Conservation (phyloP, 2,888 invertebrate species). For the Protonemura montana region DNA sequence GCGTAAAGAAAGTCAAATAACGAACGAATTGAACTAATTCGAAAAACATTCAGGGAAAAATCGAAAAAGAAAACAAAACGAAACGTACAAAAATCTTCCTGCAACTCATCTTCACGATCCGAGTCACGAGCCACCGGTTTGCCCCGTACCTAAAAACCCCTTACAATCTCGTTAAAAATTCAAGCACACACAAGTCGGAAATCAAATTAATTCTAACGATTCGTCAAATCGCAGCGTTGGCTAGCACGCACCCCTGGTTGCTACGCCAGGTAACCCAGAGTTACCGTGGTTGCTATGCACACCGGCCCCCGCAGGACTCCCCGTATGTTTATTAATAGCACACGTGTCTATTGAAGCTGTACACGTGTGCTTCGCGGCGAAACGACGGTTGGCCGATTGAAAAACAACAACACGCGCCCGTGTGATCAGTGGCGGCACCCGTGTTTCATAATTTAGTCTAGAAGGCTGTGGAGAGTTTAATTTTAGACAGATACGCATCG, state of each 20-base stretch:
- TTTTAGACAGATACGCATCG: too few species aligned
- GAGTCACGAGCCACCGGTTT: not conserved
- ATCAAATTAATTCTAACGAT: not conserved
- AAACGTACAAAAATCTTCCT: not conserved
- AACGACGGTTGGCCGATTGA: too few species aligned
- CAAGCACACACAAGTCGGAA: not conserved
- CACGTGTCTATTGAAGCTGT: not conserved
- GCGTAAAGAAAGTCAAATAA: not conserved
- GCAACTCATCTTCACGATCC: not conserved
- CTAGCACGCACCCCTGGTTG: not conserved
- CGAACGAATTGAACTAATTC: not conserved
- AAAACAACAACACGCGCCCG: too few species aligned
- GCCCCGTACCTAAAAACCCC: not conserved
- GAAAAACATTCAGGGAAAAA: not conserved
- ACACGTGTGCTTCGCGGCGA: too few species aligned
- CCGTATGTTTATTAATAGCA: not conserved
- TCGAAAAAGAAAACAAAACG: not conserved
- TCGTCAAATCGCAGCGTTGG: not conserved
- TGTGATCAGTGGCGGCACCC: too few species aligned
- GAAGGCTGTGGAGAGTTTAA: too few species aligned
- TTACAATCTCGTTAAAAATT: not conserved
- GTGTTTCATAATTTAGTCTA: too few species aligned
- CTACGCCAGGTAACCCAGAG: too few species aligned
- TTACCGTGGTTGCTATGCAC: not conserved
- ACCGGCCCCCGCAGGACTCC: not conserved